Evolutionary conservation across 2,113 vertebrate species (phyloP).

Genomic region (Phalacrocorax carbo): DNA sequence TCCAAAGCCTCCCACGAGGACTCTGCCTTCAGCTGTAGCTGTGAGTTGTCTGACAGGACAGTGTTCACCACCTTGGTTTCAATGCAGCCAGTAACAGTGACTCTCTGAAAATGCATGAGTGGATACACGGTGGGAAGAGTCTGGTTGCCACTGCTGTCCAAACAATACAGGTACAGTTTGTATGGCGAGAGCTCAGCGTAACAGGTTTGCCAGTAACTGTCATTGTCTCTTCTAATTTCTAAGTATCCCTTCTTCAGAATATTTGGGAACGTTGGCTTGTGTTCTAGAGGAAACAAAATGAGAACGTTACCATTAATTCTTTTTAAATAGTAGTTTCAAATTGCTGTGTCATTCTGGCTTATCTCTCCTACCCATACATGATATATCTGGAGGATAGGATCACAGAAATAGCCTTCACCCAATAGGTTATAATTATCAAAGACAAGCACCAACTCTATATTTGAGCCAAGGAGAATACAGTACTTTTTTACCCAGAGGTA

Average conservation of each 20-base stretch:
- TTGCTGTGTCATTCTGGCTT: background rate
- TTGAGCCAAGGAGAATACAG: background rate
- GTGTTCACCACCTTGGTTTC: slow-evolving; percentile 87
- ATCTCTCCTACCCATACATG: background rate
- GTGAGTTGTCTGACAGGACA: slow-evolving; percentile 87
- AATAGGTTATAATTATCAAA: background rate
- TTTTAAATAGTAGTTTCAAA: background rate
- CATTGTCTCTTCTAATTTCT: slow-evolving; percentile 85
- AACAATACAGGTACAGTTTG: slow-evolving; percentile 86
- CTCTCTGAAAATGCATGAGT: slow-evolving; percentile 88
- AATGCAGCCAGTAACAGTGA: slow-evolving; percentile 78
- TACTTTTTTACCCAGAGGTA: background rate
- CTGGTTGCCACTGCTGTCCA: slow-evolving; percentile 90
- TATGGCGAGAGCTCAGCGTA: slow-evolving; percentile 90
- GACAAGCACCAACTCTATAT: background rate
- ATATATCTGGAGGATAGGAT: background rate
- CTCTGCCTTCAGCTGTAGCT: slow-evolving; percentile 86
- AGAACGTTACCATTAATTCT: background rate
- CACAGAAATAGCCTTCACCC: background rate
- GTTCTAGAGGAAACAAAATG: slow-evolving; percentile 72
- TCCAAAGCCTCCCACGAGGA: slow-evolving; percentile 90
- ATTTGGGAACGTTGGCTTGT: slow-evolving; percentile 80
- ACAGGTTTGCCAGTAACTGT: slow-evolving; percentile 87
- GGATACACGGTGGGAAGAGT: slow-evolving; percentile 84
- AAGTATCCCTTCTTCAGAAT: slow-evolving; percentile 91